phyloP scores from a whole-genome alignment of 30 jellyfish, hydroid and myxozoan species.

The Cassiopea andromeda region DNA sequence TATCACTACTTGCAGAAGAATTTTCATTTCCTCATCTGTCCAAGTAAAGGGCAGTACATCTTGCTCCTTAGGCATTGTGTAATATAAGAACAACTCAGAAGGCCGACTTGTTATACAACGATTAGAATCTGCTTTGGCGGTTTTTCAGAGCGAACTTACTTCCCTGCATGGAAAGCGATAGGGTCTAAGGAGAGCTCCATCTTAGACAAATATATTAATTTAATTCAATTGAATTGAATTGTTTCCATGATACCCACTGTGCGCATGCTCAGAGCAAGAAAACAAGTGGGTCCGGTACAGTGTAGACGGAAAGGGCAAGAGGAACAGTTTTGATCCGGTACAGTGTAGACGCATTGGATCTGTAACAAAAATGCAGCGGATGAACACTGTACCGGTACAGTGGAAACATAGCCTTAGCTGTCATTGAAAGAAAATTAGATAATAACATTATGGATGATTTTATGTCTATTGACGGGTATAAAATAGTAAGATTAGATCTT shows the following conservation, averaged over 20 bases:
- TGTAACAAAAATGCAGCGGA: not conserved
- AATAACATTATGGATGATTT: too few relatives aligned
- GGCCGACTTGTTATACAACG: not conserved
- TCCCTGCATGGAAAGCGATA: not conserved
- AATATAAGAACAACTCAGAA: not conserved
- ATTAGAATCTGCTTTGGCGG: not conserved
- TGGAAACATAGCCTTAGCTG: not conserved
- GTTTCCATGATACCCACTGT: not conserved
- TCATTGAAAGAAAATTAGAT: too few relatives aligned
- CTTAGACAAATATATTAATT: too few relatives aligned
- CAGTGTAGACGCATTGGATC: not conserved
- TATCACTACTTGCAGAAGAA: not conserved
- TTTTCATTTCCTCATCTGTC: slow-evolving; percentile 40
- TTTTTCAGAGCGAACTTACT: not conserved
- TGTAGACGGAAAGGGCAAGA: not conserved
- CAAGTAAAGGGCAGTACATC: slow-evolving; percentile 11
- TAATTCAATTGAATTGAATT: too few relatives aligned
- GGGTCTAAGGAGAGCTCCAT: too few relatives aligned
- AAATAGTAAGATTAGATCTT: not conserved
- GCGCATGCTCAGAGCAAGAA: not conserved
- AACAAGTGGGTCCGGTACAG: not conserved
- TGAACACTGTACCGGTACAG: not conserved
- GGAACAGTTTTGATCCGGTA: not conserved
- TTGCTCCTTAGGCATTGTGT: not conserved
- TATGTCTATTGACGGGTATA: not conserved